Base-by-base conservation (phyloP, 2,113 vertebrate genomes). In the Boleophthalmus pectinirostris region DNA sequence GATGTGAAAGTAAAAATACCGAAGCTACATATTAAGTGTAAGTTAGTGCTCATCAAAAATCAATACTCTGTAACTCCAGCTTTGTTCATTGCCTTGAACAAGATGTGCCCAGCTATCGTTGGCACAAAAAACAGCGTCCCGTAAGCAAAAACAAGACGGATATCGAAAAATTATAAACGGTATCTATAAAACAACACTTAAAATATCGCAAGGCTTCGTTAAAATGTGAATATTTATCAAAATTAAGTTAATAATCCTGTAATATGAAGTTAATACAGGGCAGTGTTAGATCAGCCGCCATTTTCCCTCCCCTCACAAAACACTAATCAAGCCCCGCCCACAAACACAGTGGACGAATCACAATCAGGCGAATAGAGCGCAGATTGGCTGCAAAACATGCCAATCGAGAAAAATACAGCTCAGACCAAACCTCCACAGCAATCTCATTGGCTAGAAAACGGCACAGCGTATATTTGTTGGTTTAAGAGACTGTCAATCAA, bases 271-370 rank as follows among this genome's bases (percentile, higher is more conserved):
- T 91, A 80, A 81, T 81, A 20, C 78, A 70, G 20, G 20, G 21
- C 5, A 15, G 68, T 85, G 75, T 79, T 66, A 43, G 68, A 86
- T 85, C 79, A 85, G 90, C 93, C 95, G 95, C 95, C 95, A 96
- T 96, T 95, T 96, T 95, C 93, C 90, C 43, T 91, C 87, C 90
- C 93, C 91, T 91, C 91, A 94, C 92, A 92, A 90, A 93, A 91
- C 87, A 91, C 56, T 84, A 67, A 68, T 64, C 0, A 68, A 0
- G 20, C 20, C 77, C 87, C 79, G 83, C 93, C 90, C 85, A 85
- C 54, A 69, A 63, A 43, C 0, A 10, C 15, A 15, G 51, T 6
- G 15, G 43, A 33, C 92, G 81, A 93, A 91, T 90, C 77, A 70
- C 38, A 23, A 33, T 9, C 1, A 56, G 2, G 12, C 24, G 1